These are phyloP conservation scores for Caenorhabditis doughertyi DNA, from an alignment of 2,888 invertebrate genomes.

Conservation along the genomic window DNA sequence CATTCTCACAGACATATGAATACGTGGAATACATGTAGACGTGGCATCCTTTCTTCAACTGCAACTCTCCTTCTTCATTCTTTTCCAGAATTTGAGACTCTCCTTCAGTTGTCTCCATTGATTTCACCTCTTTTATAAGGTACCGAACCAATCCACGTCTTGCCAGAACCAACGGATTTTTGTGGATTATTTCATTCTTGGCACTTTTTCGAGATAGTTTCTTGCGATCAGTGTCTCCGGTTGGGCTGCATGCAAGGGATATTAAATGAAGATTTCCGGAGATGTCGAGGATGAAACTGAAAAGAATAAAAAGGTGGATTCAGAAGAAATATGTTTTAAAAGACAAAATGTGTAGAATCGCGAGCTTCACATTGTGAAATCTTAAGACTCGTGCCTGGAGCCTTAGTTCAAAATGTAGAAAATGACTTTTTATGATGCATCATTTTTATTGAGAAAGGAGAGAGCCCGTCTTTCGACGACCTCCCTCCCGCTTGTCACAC, in stretches of 20 bases:
- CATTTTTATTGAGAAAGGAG: too few species aligned
- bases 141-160: conserved; percentile 27
- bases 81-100: neutral
- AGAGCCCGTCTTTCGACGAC: too few species aligned
- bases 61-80: conserved; percentile 36
- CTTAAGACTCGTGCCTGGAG: too few species aligned
- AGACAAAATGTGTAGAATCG: too few species aligned
- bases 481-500: too few species aligned
- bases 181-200: conserved; percentile 30
- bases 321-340: neutral
- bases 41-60: conserved; percentile 23
- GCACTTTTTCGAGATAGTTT: neutral
- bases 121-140: conserved; percentile 19
- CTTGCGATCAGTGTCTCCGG: conserved; percentile 10
- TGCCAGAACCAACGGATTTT: conserved; percentile 36
- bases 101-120: neutral
- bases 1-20: conserved; percentile 35
- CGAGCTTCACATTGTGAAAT: too few species aligned
- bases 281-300: conserved; percentile 27
- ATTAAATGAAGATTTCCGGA: conserved; percentile 15
- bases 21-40: conserved; percentile 46
- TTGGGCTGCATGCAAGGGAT: conserved; percentile 1
- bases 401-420: too few species aligned
- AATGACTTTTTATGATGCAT: too few species aligned
- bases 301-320: neutral